These are phyloP conservation scores for Romanogobio albipinnatus DNA, from an alignment of 2,113 vertebrate genomes.

Conservation along the genomic window DNA sequence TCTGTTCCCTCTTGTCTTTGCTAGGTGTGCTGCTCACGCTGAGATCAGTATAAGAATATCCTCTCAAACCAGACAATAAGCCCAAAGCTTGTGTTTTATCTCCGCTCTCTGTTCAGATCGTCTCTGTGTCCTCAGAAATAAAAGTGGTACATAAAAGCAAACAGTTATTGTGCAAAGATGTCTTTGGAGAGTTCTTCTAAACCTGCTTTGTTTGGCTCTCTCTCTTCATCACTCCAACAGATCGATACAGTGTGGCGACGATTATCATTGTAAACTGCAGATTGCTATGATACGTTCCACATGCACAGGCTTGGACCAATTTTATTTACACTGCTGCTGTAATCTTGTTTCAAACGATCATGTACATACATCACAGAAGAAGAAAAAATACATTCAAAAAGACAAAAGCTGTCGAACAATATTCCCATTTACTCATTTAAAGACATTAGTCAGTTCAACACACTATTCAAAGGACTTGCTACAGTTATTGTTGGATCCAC, in stretches of 20 bases:
- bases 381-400: conserved; percentile 35
- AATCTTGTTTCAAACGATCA: conserved; percentile 70
- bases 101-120: conserved; percentile 49
- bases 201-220: conserved; percentile 57
- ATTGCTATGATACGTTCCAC: conserved; percentile 72
- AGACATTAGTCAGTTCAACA: conserved; percentile 50
- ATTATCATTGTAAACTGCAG: conserved; percentile 74
- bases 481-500: conserved; percentile 27
- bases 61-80: conserved; percentile 49
- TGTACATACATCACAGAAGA: conserved; percentile 62
- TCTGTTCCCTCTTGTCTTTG: conserved; percentile 12
- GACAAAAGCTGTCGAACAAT: conserved; percentile 4
- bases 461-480: conserved; percentile 38
- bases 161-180: conserved; percentile 56
- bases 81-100: conserved; percentile 52
- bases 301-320: conserved; percentile 62
- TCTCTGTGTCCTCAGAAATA: conserved; percentile 53
- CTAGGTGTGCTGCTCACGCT: conserved; percentile 10
- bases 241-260: conserved; percentile 69
- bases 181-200: conserved; percentile 47
- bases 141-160: conserved; percentile 60
- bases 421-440: conserved; percentile 35
- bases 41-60: conserved; percentile 2
- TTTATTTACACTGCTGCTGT: conserved; percentile 67
- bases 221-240: conserved; percentile 53